Evolutionary conservation across 2,797 vertebrate species (phyloP), one percentile per base, ranked within the genome.

Genomic region (Gorsachius magnificus): DNA sequence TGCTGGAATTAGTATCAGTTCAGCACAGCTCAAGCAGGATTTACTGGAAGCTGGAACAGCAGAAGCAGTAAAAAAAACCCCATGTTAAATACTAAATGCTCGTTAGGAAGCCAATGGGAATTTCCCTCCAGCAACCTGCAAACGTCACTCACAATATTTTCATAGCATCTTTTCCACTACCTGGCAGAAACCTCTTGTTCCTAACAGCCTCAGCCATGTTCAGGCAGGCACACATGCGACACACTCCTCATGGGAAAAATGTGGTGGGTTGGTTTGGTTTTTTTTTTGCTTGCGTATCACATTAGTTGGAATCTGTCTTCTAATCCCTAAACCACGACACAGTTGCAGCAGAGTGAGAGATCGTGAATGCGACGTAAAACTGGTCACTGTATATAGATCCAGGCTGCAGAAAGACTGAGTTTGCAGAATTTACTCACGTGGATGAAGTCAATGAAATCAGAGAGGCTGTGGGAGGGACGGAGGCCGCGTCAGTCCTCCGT

Each of bases 91-190:
- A 72, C 75, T 75, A 87, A 84, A 79, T 87, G 60, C 36, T 87
- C 70, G 10, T 93, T 96, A 76, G 63, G 36, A 92, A 81, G 66
- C 88, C 90, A 72, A 2, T 6, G 28, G 90, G 69, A 69, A 86
- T 84, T 95, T 89, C 77, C 81, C 63, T 93, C 56, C 63, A 93
- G 63, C 90, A 84, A 70, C 28, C 58, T 84, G 66, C 50, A 90
- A 87, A 82, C 2, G 4, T 92, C 70, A 86, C 57, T 91, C 57
- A 61, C 51, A 41, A 3, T 87, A 45, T 89, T 87, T 95, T 82
- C 63, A 5, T 13, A 68, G 61, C 33, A 12, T 33, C 51, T 93
- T 89, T 91, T 66, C 54, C 56, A 12, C 58, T 66, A 60, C 35
- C 41, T 78, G 35, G 81, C 70, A 92, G 74, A 84, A 94, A 79